Base-by-base conservation (phyloP, 2,113 vertebrate species). In the Gadus macrocephalus region DNA sequence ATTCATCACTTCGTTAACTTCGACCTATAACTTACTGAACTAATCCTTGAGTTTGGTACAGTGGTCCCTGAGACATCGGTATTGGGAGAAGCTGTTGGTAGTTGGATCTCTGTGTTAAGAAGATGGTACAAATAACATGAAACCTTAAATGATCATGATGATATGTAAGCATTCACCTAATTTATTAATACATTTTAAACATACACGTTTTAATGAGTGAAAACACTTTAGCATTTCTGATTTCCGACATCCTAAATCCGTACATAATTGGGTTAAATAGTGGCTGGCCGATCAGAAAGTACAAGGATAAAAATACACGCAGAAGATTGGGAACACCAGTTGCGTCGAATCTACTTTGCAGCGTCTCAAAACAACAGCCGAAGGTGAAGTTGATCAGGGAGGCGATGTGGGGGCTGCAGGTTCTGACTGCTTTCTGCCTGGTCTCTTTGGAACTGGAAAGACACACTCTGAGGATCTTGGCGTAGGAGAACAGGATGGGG, bases 211-310 rank as follows among this genome's bases (percentile, higher is more conserved):
- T 59, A n/a, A 59, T 19, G n/a, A 59, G 16, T 19, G 56, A 81
- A 27, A 3, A 28, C 7, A 69, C 74, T 74, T 77, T 69, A 76
- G 53, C 75, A 73, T 28, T 38, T 17, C 74, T 68, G 15, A 90
- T 80, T 25, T 80, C 82, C 9, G 81, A 31, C 62, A 86, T 16
- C 0, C 80, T 81, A 20, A 89, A 69, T 0, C 88, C 86, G 15
- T 86, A 88, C 19, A 89, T 67, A 2, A 89, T 11, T 5, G 86
- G 87, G 58, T 77, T 90, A 3, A 90, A 14, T 1, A 87, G 64
- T 0, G 84, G 84, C 15, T 78, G 74, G 53, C 76, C 77, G 1
- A 61, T 78, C 0, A 83, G 15, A 5, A 75, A 88, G 28, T 88
- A 87, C 2, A 86, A 7, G 0, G 89, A 90, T 1, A 87, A 31